phyloP scores from a whole-genome alignment of 1,140 invertebrate species.

The Wiebesia pumilae region DNA sequence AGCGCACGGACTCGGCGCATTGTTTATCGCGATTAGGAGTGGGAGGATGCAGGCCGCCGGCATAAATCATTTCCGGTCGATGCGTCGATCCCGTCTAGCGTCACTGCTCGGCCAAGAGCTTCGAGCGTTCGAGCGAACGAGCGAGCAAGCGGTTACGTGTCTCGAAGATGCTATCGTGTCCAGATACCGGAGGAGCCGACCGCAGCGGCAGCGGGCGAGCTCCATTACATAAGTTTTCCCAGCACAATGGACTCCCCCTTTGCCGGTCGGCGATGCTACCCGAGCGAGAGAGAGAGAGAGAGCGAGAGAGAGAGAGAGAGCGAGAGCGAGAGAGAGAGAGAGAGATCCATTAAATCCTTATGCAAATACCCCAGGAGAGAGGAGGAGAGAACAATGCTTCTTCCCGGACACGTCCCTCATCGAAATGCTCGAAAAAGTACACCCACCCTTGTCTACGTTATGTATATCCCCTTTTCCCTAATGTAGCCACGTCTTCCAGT shows the following conservation, averaged over 20 bases:
- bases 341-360: conserved; percentile 66
- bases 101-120: conserved; percentile 3
- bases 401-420: conserved; percentile 47
- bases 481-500: not conserved
- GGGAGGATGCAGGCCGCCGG: too few species aligned
- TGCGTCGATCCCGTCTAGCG: conserved; percentile 32
- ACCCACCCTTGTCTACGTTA: conserved; percentile 2
- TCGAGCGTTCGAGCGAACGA: not conserved
- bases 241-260: conserved; percentile 44
- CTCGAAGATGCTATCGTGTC: conserved; percentile 61
- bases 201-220: not conserved
- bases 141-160: conserved; percentile 57
- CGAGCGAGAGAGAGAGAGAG: not conserved
- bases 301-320: conserved; percentile 50
- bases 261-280: conserved; percentile 51
- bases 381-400: conserved; percentile 59
- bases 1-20: not conserved
- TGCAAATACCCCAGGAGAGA: conserved; percentile 59
- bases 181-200: conserved; percentile 7
- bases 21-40: conserved; percentile 37
- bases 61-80: conserved; percentile 50
- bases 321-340: conserved; percentile 52
- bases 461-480: not conserved
- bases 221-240: conserved; percentile 64
- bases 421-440: conserved; percentile 42